phyloP scores from a whole-genome alignment of 2,113 vertebrate species.

The Eupsittula cactorum region DNA sequence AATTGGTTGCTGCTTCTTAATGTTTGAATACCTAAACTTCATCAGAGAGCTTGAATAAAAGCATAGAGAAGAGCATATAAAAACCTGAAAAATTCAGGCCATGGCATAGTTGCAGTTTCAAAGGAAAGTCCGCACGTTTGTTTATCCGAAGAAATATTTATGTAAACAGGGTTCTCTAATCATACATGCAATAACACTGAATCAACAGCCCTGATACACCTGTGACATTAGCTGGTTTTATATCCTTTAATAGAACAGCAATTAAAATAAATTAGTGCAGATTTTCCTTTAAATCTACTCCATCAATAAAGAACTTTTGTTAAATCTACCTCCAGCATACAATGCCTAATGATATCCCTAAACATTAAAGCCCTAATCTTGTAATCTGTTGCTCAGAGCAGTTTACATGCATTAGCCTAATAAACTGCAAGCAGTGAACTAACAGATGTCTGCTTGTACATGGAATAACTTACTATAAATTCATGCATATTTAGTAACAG shows the following conservation, averaged over 20 bases:
- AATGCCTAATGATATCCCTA: constrained; percentile 63
- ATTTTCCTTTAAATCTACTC: constrained; percentile 61
- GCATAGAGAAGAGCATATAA: not conserved
- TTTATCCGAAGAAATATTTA: constrained; percentile 9
- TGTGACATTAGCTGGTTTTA: constrained; percentile 41
- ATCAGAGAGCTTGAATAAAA: not conserved
- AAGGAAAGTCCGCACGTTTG: not conserved
- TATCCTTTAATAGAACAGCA: constrained; percentile 38
- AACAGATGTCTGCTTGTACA: constrained; percentile 24
- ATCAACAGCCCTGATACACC: constrained; percentile 5
- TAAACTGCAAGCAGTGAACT: constrained; percentile 58
- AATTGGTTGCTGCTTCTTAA: not conserved
- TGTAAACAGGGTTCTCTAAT: not conserved
- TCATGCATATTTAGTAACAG: constrained; percentile 8
- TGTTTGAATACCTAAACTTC: not conserved
- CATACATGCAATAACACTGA: not conserved
- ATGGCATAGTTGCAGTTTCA: not conserved
- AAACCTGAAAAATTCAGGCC: not conserved
- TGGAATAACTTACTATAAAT: constrained; percentile 37
- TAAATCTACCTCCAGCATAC: constrained; percentile 47
- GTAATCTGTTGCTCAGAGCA: constrained; percentile 68
- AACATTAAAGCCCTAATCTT: constrained; percentile 56
- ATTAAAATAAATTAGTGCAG: constrained; percentile 52
- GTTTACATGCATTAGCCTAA: constrained; percentile 57
- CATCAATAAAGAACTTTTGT: constrained; percentile 60